A percentile compares a stretch with the other conserved stretches of the same genome.
Conservation (phyloP, 2,888 invertebrate genomes). For the Tanytarsus gracilentus region DNA sequence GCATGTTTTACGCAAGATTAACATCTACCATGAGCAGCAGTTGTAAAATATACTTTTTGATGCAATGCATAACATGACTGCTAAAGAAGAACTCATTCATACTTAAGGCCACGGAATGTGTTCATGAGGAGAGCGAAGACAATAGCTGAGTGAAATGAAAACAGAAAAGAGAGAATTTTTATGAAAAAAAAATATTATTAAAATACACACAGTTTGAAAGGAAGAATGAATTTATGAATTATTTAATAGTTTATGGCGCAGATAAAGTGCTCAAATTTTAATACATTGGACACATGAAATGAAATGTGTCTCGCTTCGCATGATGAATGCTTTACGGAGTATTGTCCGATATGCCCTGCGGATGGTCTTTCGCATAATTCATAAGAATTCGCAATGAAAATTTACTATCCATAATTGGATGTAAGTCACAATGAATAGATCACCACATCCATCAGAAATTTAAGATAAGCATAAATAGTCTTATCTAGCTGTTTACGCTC, state of each 20-base stretch:
- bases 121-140: not conserved
- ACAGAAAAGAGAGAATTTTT: not conserved
- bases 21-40: constrained; percentile 31
- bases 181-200: no score
- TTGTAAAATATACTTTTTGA: constrained; percentile 7
- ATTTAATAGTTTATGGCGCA: constrained; percentile 24
- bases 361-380: not conserved
- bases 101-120: no score
- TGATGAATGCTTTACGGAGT: constrained; percentile 19
- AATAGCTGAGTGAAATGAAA: no score
- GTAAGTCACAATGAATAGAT: not conserved
- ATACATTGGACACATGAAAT: constrained; percentile 28
- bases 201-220: no score
- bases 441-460: not conserved
- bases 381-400: not conserved
- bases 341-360: constrained; percentile 5
- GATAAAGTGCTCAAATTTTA: constrained; percentile 22
- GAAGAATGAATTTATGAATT: constrained; percentile 23
- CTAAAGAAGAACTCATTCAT: no score
- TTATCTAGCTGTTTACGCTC: not conserved
- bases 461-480: not conserved
- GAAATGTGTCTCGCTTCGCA: constrained; percentile 6
- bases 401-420: not conserved
- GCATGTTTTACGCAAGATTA: constrained; percentile 34
- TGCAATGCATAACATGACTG: constrained; percentile 7